These are phyloP conservation scores for Hydrophis major DNA, from an alignment of 2,797 vertebrate genomes.

Conservation along the genomic window DNA sequence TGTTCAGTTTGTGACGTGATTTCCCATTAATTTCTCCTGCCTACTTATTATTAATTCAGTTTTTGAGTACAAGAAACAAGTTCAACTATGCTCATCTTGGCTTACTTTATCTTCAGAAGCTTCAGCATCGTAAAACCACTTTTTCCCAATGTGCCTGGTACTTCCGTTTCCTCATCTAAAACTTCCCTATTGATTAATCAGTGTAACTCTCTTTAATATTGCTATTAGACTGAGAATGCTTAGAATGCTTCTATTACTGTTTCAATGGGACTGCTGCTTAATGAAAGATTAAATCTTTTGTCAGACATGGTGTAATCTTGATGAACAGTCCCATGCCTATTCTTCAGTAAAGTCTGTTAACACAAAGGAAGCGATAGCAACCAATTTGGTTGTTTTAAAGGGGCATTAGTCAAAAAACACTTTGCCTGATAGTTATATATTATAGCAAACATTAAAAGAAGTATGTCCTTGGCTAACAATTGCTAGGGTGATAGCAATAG, in stretches of 20 bases:
- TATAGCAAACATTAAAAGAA: not conserved
- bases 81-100: not conserved
- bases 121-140: not conserved
- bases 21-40: not conserved
- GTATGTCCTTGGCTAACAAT: not conserved
- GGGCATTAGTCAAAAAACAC: not conserved
- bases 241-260: not conserved
- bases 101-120: not conserved
- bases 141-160: not conserved
- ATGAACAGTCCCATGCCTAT: not conserved
- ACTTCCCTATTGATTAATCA: not conserved
- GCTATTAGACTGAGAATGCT: not conserved
- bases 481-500: not conserved
- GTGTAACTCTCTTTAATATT: not conserved
- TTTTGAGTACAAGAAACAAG: not conserved
- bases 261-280: not conserved
- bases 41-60: not conserved
- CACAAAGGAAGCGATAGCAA: not conserved
- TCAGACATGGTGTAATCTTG: not conserved
- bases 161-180: not conserved
- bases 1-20: slow-evolving; percentile 7
- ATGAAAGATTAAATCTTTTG: not conserved
- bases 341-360: not conserved
- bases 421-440: not conserved
- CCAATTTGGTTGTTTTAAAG: not conserved